These are phyloP conservation scores for Phengaris arion DNA, from an alignment of 2,888 invertebrate species.

Conservation along the genomic window DNA sequence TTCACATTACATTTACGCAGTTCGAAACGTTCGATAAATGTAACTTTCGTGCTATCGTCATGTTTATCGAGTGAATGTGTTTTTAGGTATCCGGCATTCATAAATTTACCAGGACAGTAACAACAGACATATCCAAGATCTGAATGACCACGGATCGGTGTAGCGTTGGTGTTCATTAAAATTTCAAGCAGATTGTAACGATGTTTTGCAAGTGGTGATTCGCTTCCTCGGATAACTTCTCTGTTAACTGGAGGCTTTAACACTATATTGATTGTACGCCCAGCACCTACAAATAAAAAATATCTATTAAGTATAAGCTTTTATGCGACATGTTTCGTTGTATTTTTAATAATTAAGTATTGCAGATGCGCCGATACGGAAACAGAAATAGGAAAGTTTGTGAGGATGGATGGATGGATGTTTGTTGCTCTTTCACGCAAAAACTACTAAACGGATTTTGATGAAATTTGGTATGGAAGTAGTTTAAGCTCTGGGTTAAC, in stretches of 20 bases:
- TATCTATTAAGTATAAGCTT: conserved; percentile 29
- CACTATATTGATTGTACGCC: conserved; percentile 32
- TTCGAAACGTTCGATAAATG: conserved; percentile 40
- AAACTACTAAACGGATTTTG: too few species aligned
- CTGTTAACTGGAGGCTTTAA: conserved; percentile 29
- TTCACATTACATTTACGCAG: conserved; percentile 45
- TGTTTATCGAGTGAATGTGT: conserved; percentile 44
- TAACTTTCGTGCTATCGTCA: conserved; percentile 36
- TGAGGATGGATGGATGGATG: too few species aligned
- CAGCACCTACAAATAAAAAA: conserved; percentile 40
- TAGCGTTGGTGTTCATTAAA: conserved; percentile 48
- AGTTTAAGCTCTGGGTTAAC: too few species aligned
- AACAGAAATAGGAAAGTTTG: neutral
- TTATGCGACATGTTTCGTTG: neutral
- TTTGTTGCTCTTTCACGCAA: too few species aligned
- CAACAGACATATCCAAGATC: conserved; percentile 47
- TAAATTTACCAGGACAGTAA: conserved; percentile 45
- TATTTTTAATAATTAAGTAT: neutral
- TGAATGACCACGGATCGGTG: conserved; percentile 45
- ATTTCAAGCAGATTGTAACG: conserved; percentile 41
- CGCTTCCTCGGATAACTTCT: conserved; percentile 29
- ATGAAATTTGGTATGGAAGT: too few species aligned
- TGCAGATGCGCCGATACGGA: neutral
- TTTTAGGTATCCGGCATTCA: conserved; percentile 46
- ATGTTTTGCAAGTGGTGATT: conserved; percentile 39